These are phyloP conservation scores for Spicauda simplicius DNA, from an alignment of 2,888 invertebrate species.

Conservation along the genomic window DNA sequence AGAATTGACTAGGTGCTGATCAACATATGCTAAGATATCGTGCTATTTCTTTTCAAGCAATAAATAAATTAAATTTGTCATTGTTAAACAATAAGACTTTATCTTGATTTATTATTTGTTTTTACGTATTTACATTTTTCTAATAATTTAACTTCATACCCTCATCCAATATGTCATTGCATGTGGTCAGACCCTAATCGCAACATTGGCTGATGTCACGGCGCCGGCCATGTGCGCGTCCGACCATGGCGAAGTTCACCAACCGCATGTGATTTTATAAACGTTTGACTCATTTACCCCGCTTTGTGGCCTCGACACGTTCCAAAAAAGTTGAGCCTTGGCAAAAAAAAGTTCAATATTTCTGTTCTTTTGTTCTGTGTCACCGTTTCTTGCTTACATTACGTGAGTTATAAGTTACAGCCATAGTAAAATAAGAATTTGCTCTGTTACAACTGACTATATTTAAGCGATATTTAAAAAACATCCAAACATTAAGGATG, in stretches of 20 bases:
- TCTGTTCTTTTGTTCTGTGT: background rate
- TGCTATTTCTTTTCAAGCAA: too few relatives aligned
- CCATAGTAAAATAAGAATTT: too few relatives aligned
- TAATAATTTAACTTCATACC: too few relatives aligned
- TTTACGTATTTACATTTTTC: too few relatives aligned
- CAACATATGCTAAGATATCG: too few relatives aligned
- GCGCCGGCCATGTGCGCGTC: conserved; percentile 57
- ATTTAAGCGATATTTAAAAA: background rate
- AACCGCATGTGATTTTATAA: conserved; percentile 38
- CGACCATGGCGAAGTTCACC: conserved; percentile 56
- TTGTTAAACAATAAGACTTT: too few relatives aligned
- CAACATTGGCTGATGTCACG: conserved; percentile 47
- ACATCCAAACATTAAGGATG: background rate
- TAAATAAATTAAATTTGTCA: too few relatives aligned
- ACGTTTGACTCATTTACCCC: conserved; percentile 36
- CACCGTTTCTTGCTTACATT: background rate
- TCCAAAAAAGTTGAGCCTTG: conserved; percentile 22
- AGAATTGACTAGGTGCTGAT: too few relatives aligned
- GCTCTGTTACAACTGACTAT: background rate
- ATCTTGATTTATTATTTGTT: too few relatives aligned
- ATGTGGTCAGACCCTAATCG: conserved; percentile 22
- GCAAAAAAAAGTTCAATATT: conserved; percentile 10
- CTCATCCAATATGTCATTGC: background rate
- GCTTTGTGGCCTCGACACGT: conserved; percentile 27
- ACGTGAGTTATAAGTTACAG: background rate